Evolutionary conservation across 2,113 vertebrate species (phyloP).

Genomic region (Psittacara wagleri): DNA sequence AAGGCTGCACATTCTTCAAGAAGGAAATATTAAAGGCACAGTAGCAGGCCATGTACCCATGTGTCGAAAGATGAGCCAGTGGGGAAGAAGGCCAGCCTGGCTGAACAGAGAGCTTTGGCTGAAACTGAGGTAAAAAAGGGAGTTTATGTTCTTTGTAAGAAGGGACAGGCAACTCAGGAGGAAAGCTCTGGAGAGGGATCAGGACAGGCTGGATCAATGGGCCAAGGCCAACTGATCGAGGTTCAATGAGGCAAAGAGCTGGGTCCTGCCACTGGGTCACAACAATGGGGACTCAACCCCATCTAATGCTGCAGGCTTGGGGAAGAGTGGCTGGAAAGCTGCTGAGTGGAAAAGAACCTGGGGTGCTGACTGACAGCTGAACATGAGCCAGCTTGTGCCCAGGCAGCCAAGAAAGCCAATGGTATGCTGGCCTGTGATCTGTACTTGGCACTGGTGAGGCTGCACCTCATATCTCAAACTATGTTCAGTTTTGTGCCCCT

Average conservation of each 20-base stretch:
- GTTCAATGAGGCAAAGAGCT: not conserved
- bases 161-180: not conserved
- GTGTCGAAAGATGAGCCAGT: not conserved
- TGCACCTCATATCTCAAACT: not conserved
- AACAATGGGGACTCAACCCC: not conserved
- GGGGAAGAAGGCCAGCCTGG: not conserved
- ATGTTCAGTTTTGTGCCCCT: not conserved
- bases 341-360: not conserved
- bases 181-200: not conserved
- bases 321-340: not conserved
- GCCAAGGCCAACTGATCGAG: not conserved
- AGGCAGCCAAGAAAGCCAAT: not conserved
- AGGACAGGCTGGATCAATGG: not conserved
- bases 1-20: not conserved
- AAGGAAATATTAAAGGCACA: not conserved
- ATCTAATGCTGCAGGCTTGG: not conserved
- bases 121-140: not conserved
- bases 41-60: not conserved
- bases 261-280: not conserved
- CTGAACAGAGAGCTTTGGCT: not conserved
- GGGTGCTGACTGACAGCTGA: not conserved
- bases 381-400: not conserved
- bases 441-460: not conserved
- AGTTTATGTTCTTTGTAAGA: not conserved
- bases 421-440: not conserved